phyloP scores from a whole-genome alignment of 2,797 vertebrate genomes.

The Poecilia velifera region DNA sequence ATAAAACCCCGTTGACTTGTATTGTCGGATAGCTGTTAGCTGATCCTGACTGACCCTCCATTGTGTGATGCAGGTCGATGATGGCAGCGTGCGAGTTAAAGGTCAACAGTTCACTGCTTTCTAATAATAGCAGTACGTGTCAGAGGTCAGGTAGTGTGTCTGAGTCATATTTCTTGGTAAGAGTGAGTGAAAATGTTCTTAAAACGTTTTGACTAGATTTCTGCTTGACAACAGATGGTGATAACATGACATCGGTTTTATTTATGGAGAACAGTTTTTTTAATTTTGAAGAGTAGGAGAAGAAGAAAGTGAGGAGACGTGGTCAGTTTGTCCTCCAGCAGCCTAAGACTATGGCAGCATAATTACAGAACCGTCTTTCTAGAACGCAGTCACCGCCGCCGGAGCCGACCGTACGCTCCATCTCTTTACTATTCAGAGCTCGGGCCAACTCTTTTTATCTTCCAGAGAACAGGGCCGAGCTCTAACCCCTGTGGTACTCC shows the following conservation, averaged over 20 bases:
- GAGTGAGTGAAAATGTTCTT: not conserved
- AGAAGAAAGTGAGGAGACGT: too few relatives aligned
- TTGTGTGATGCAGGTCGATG: constrained; percentile 40
- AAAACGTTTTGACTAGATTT: not conserved
- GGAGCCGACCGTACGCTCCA: too few relatives aligned
- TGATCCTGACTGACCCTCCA: constrained; percentile 50
- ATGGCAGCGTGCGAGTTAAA: not conserved
- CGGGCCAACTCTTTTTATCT: too few relatives aligned
- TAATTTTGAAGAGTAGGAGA: too few relatives aligned
- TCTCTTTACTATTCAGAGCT: too few relatives aligned
- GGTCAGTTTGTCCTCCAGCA: too few relatives aligned
- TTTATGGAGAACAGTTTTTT: not conserved
- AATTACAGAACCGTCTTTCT: too few relatives aligned
- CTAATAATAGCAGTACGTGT: constrained; percentile 41
- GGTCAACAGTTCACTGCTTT: not conserved
- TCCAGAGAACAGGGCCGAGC: not conserved
- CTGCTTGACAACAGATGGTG: not conserved
- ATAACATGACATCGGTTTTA: not conserved
- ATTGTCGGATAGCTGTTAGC: constrained; percentile 54
- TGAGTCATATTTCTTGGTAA: constrained; percentile 16
- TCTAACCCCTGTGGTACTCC: not conserved
- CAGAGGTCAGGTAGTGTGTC: constrained; percentile 23
- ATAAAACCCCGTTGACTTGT: constrained; percentile 41
- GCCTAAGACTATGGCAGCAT: too few relatives aligned
- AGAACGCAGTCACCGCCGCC: too few relatives aligned